Percentiles rank a stretch among this genome's conserved stretches.
Conservation (phyloP, 1,140 invertebrate genomes). For the Diorhabda sublineata region DNA sequence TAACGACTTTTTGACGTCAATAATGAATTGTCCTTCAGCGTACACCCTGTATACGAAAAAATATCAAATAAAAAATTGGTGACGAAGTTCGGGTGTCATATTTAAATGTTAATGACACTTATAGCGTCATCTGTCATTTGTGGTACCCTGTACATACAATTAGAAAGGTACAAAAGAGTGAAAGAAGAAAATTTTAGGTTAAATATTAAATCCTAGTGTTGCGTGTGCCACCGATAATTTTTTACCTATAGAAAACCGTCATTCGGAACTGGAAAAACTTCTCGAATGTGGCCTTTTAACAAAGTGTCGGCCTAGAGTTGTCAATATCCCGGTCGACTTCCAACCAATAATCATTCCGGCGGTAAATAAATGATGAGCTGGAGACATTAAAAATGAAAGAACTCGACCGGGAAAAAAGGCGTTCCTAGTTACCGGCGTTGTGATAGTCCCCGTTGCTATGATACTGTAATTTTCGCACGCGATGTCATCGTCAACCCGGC, state of each 20-base stretch:
- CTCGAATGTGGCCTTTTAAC: conserved; percentile 13
- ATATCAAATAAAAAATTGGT: too few species aligned
- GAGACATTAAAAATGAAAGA: conserved; percentile 38
- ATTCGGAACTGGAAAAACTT: neutral
- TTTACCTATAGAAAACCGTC: conserved; percentile 6
- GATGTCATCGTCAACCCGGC: conserved; percentile 37
- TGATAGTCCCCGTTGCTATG: conserved; percentile 37
- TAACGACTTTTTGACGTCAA: too few species aligned
- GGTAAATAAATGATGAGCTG: conserved; percentile 39
- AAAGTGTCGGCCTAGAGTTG: conserved; percentile 27
- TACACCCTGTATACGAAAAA: too few species aligned
- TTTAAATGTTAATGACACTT: too few species aligned
- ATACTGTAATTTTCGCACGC: conserved; percentile 33
- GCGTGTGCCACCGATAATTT: conserved; percentile 25
- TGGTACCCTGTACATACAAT: too few species aligned
- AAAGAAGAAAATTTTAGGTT: neutral
- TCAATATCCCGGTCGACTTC: conserved; percentile 27
- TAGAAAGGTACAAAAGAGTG: too few species aligned
- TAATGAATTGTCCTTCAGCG: too few species aligned
- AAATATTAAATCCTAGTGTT: conserved; percentile 27
- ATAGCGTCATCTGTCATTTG: too few species aligned
- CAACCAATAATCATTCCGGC: conserved; percentile 39
- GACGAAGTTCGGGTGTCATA: too few species aligned
- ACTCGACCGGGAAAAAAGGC: conserved; percentile 20
- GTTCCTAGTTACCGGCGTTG: conserved; percentile 36